Conservation (phyloP, 2,113 vertebrate species). For the Chelonoidis abingdonii region DNA sequence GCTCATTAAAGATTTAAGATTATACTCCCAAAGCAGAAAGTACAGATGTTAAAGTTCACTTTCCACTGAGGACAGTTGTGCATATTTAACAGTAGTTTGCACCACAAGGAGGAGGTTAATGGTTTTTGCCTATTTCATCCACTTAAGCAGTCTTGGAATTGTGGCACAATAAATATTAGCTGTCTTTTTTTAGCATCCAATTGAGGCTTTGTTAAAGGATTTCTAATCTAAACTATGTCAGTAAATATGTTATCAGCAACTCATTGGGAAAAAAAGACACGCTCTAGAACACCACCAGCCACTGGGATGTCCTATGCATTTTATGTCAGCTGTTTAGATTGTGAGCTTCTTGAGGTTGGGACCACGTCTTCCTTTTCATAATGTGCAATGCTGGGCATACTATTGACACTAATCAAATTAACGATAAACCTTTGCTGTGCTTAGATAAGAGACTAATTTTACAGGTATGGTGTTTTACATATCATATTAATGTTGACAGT, state of each 20-base stretch:
- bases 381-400: accelerated
- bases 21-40: not conserved
- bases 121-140: conserved; percentile 1
- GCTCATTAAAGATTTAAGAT: conserved; percentile 15
- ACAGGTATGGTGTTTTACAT: conserved; percentile 50
- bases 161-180: conserved; percentile 22
- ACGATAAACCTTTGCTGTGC: conserved; percentile 24
- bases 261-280: not conserved
- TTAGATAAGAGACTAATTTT: conserved; percentile 65
- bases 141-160: conserved; percentile 25
- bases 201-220: not conserved
- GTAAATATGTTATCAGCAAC: not conserved
- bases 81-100: not conserved
- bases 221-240: accelerated
- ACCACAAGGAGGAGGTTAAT: conserved; percentile 5
- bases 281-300: not conserved
- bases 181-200: not conserved
- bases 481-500: conserved; percentile 41
- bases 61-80: conserved; percentile 6
- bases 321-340: not conserved
- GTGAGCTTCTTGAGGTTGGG: not conserved
- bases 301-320: not conserved
- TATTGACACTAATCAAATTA: conserved; percentile 34
- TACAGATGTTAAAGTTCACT: not conserved
- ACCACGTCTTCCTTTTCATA: not conserved